Conservation (phyloP, 2,797 vertebrate species). For the Microctenopoma stevenorrisi region DNA sequence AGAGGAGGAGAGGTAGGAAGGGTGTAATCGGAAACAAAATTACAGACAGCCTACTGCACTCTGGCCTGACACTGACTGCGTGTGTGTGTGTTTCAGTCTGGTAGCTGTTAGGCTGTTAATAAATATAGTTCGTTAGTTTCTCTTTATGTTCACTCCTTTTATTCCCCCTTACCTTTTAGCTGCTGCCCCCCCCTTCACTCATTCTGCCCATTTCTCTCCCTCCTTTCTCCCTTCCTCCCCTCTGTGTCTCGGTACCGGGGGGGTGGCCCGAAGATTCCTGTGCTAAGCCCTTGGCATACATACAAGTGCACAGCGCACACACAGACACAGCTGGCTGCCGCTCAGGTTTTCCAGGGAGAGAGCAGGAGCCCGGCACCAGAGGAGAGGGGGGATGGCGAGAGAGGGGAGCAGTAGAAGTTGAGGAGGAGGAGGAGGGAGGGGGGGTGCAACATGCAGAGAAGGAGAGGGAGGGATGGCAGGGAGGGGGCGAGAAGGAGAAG, state of each 20-base stretch:
- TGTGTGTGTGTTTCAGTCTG: constrained; percentile 22
- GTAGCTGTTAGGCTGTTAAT: constrained; percentile 45
- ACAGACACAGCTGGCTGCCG: constrained; percentile 57
- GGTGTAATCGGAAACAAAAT: constrained; percentile 76
- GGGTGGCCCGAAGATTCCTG: constrained; percentile 98
- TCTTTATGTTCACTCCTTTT: constrained; percentile 25
- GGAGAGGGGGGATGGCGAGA: constrained; percentile 69
- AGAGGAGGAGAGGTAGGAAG: constrained; percentile 68
- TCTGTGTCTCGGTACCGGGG: constrained; percentile 85
- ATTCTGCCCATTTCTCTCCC: too few species aligned
- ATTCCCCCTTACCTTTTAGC: constrained; percentile 3
- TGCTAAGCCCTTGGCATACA: constrained; percentile 98
- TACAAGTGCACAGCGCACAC: constrained; percentile 88
- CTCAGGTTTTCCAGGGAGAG: constrained; percentile 77
- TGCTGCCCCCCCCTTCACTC: not conserved
- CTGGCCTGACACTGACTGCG: constrained; percentile 47
- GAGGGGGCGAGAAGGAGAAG: constrained; percentile 75
- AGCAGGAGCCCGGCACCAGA: constrained; percentile 83
- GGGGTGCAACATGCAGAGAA: constrained; percentile 66
- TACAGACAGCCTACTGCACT: constrained; percentile 63
- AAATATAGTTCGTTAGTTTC: constrained; percentile 40
- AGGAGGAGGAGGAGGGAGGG: constrained; percentile 21
- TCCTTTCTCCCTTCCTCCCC: constrained; percentile 23
- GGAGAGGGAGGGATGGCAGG: constrained; percentile 46
- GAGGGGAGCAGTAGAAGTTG: constrained; percentile 29